Evolutionary conservation across 2,797 vertebrate species (phyloP).

Genomic region (Chaetodon trifasciatus): DNA sequence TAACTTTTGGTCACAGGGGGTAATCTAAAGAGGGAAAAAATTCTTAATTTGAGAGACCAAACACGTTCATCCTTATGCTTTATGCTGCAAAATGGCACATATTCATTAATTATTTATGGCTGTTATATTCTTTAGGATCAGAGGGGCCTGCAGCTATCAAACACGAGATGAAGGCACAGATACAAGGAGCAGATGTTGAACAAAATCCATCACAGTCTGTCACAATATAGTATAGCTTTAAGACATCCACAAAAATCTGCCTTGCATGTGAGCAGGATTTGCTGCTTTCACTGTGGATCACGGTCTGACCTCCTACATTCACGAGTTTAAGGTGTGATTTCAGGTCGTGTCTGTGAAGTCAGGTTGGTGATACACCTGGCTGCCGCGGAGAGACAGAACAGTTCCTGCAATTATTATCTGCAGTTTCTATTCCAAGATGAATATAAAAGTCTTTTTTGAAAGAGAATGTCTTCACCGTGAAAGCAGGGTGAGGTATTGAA

Average conservation of each 20-base stretch:
- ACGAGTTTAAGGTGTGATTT: conserved; percentile 3
- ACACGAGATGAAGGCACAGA: not conserved
- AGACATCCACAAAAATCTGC: not conserved
- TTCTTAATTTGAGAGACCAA: not conserved
- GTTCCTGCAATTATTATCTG: conserved; percentile 34
- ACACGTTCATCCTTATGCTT: not conserved
- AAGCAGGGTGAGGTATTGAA: conserved; percentile 30
- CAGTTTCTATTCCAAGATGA: conserved; percentile 16
- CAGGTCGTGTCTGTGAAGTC: conserved; percentile 16
- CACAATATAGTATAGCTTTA: not conserved
- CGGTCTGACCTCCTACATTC: not conserved
- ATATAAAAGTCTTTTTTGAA: conserved; percentile 13
- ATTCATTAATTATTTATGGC: not conserved
- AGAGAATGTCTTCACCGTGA: conserved; percentile 19
- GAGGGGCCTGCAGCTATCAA: not conserved
- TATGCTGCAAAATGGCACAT: not conserved
- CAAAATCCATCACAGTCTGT: not conserved
- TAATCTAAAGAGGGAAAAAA: not conserved
- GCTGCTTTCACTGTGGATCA: not conserved
- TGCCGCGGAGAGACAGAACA: not conserved
- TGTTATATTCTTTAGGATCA: not conserved
- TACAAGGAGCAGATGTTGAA: not conserved
- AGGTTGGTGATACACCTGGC: not conserved
- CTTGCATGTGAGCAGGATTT: not conserved
- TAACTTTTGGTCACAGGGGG: not conserved